These are phyloP conservation scores for Caenorhabditis afra DNA, from an alignment of 2,888 invertebrate species.

Conservation along the genomic window DNA sequence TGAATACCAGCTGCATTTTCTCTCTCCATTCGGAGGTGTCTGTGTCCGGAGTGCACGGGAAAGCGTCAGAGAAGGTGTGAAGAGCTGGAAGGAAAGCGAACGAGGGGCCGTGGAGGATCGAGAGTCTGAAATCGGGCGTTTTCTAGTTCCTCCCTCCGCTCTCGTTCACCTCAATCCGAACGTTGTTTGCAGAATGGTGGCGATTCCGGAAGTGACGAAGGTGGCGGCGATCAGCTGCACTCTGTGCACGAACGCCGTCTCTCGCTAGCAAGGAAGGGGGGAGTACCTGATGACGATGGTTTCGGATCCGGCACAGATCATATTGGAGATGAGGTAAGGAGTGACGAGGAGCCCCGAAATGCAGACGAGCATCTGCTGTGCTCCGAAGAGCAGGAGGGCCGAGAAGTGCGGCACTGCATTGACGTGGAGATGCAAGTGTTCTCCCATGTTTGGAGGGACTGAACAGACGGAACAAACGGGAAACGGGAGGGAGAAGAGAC, in stretches of 20 bases:
- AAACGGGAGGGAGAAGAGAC: neutral
- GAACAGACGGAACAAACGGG: too few relatives aligned
- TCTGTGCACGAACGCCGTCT: slow-evolving; percentile 6
- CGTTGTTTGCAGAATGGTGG: slow-evolving; percentile 75
- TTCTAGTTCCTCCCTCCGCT: too few relatives aligned
- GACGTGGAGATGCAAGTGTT: slow-evolving; percentile 44
- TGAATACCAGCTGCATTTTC: slow-evolving; percentile 40
- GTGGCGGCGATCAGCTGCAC: slow-evolving; percentile 76
- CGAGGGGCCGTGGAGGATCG: slow-evolving; percentile 77
- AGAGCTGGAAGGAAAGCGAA: slow-evolving; percentile 79
- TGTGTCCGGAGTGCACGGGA: slow-evolving; percentile 40
- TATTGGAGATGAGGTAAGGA: slow-evolving; percentile 72
- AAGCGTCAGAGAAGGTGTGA: slow-evolving; percentile 67
- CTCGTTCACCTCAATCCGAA: slow-evolving; percentile 70
- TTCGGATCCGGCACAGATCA: slow-evolving; percentile 72
- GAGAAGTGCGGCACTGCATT: slow-evolving; percentile 49
- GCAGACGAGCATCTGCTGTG: slow-evolving; percentile 75
- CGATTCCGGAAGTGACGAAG: slow-evolving; percentile 72
- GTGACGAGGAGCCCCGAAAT: slow-evolving; percentile 74
- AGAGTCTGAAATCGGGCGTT: slow-evolving; percentile 59
- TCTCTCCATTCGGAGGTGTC: slow-evolving; percentile 40
- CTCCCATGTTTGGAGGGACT: neutral
- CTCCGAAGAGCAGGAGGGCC: slow-evolving; percentile 49
- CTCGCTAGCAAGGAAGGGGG: neutral
- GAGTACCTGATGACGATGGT: slow-evolving; percentile 66